These are phyloP conservation scores for Lates japonicus DNA, from an alignment of 2,797 vertebrate species.

Conservation along the genomic window DNA sequence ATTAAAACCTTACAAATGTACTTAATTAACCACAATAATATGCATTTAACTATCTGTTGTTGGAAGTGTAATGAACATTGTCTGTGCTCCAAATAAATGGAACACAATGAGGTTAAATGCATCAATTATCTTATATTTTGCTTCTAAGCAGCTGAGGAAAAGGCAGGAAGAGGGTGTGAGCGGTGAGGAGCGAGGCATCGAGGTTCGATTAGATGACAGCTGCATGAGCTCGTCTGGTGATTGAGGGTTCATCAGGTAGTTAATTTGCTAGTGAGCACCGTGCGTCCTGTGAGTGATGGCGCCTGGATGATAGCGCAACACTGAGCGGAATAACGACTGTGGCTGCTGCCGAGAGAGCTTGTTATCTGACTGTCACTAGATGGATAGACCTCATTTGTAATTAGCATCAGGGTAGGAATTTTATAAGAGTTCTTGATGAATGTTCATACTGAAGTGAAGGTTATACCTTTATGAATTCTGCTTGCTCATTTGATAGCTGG, in stretches of 20 bases:
- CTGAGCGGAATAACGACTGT: conserved; percentile 61
- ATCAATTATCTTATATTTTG: conserved; percentile 53
- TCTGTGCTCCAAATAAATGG: conserved; percentile 43
- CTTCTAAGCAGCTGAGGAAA: conserved; percentile 32
- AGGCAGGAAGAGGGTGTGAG: conserved; percentile 1
- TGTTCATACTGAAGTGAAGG: conserved; percentile 9
- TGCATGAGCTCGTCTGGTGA: conserved; percentile 58
- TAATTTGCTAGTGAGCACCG: conserved; percentile 72
- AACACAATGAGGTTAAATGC: conserved; percentile 50
- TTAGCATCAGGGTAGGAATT: conserved; percentile 58
- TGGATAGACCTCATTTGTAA: conserved; percentile 57
- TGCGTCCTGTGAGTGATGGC: conserved; percentile 65
- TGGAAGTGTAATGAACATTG: conserved; percentile 70
- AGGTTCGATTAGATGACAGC: conserved; percentile 64
- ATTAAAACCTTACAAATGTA: conserved; percentile 78
- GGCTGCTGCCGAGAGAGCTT: conserved; percentile 39
- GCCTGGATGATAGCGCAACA: conserved; percentile 53
- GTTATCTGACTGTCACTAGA: conserved; percentile 56
- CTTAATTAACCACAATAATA: conserved; percentile 78
- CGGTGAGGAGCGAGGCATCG: conserved; percentile 6
- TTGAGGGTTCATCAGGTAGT: conserved; percentile 78
- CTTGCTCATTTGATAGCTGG: conserved; percentile 13
- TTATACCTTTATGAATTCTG: conserved; percentile 15
- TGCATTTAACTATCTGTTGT: conserved; percentile 76
- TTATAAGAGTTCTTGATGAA: not conserved